Base-by-base conservation (phyloP, 1,140 invertebrate genomes). In the Patella vulgata region DNA sequence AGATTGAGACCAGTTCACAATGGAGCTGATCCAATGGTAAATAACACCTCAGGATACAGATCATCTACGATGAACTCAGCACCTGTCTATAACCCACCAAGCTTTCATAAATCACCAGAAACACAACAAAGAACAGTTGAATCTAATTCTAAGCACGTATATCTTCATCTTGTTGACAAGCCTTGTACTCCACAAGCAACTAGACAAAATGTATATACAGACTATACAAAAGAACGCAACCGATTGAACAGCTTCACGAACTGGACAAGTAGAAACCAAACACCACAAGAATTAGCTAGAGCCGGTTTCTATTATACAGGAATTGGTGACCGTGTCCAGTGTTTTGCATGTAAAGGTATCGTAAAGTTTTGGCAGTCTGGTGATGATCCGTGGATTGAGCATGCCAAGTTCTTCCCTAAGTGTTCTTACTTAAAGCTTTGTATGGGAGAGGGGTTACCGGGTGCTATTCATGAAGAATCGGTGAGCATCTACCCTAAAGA, bases 271-370 rank as follows among this genome's bases (percentile, higher is more conserved):
- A 33, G 52, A 28, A 30, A 47, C 39, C 62, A 68, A 19, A 68
- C 30, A 5, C 59, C 59, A 9, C 50, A 68, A 27, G 53, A 65
- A 12, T 40, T 75, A 21, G 67, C 73, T 17, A 47, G 54, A 23
- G 66, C 73, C 27, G 73, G 73, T 0, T 59, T 75, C 12, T 70
- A 63, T 56, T 72, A 65, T 48, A 17, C 59, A 12, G 70, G 70
- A 27, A 81, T 85, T 66, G 88, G 83, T 44, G 78, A 79, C 47
- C 40, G 64, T n/a, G 67, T 68, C 14, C 73, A 71, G 19, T 79
- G 78, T 63, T 76, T 74, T 53, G 73, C 54, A 58, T 80, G 78
- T 56, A 66, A 73, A 14, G 74, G 70, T 9, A 68, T 66, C 14
- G 59, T 80, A 21, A 71, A 67, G 31, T 69, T 74, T 47, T 80